Base-by-base conservation (phyloP, 1,140 invertebrate genomes). In the Lordiphosa mommai region DNA sequence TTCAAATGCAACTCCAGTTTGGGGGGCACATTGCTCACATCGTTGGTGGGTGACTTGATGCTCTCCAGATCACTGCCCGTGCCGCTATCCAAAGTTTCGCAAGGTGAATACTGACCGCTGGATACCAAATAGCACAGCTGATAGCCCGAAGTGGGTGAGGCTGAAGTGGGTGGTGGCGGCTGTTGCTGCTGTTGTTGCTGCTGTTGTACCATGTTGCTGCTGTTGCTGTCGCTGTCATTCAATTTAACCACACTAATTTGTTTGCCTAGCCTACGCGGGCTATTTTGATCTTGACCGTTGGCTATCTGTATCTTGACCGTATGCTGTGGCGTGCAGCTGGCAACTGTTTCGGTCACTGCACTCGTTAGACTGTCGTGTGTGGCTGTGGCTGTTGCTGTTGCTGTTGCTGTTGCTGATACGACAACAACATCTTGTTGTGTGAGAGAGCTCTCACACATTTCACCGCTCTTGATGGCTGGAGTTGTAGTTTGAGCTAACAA, bases 61-160 rank as follows among this genome's bases (percentile, higher is more conserved):
- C 73, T 80, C 72, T 95, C 94, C 47, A 95, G 88, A 76, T 96
- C 95, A 77, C 94, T 95, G 88, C 94, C 94, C 5, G 94, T 95
- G 10, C 94, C 95, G 48, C 94, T 95, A 89, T 96, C 95, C 55
- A 95, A 68, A 0, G 94, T 95, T 57, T 95, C 94, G 70, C 92
- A 92, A 0, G 94, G 94, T 27, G 94, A 95, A 53, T 93, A 94
- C 72, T 95, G 94, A 0, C 94, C 94, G 77, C 93, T 94, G 3
- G 93, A 92, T 91, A 94, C 93, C 10, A 93, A 89, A 76, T 90
- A 90, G 67, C 91, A 91, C 6, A 88, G 89, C 40, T 91, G 90
- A 43, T 90, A 91, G 5, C 89, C 16, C 34, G 13, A 17, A 13
- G 41, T 12, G 56, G 58, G 48, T 44, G 20, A 29, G 40, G 55